Evolutionary conservation across 2,888 invertebrate genomes (phyloP).

Genomic region (Callosobruchus maculatus): DNA sequence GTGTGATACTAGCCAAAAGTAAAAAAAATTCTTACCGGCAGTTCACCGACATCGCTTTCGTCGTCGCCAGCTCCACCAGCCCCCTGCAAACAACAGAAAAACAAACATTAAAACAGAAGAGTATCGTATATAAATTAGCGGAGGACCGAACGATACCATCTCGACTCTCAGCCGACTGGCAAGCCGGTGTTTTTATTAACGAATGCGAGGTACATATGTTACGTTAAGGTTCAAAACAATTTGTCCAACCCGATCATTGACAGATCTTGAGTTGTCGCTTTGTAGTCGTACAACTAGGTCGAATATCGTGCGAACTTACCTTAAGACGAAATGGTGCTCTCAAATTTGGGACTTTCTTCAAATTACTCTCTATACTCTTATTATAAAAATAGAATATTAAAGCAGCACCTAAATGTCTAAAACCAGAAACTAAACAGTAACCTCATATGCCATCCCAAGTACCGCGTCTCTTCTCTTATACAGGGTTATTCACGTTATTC

Average conservation of each 20-base stretch:
- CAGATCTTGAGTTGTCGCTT: background rate
- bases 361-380: too few species aligned
- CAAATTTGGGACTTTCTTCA: too few species aligned
- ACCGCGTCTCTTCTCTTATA: too few species aligned
- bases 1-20: too few species aligned
- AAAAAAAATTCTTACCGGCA: slow-evolving; percentile 60
- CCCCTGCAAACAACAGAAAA: slow-evolving; percentile 56
- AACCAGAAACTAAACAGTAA: too few species aligned
- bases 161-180: slow-evolving; percentile 33
- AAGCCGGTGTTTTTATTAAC: slow-evolving; percentile 43
- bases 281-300: background rate
- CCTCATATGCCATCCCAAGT: too few species aligned
- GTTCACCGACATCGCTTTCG: slow-evolving; percentile 67
- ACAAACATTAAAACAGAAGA: slow-evolving; percentile 47
- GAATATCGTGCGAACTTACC: too few species aligned
- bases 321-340: too few species aligned
- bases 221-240: slow-evolving; percentile 21
- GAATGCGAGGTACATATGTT: background rate
- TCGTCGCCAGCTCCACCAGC: slow-evolving; percentile 53
- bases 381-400: too few species aligned
- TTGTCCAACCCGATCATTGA: slow-evolving; percentile 28
- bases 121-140: slow-evolving; percentile 49
- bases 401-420: too few species aligned
- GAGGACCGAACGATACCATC: slow-evolving; percentile 41
- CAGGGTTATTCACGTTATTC: too few species aligned